A percentile compares a stretch with the other conserved stretches of the same genome.
Evolutionary conservation across 2,113 vertebrate species (phyloP).

Genomic region (Murina feae): DNA sequence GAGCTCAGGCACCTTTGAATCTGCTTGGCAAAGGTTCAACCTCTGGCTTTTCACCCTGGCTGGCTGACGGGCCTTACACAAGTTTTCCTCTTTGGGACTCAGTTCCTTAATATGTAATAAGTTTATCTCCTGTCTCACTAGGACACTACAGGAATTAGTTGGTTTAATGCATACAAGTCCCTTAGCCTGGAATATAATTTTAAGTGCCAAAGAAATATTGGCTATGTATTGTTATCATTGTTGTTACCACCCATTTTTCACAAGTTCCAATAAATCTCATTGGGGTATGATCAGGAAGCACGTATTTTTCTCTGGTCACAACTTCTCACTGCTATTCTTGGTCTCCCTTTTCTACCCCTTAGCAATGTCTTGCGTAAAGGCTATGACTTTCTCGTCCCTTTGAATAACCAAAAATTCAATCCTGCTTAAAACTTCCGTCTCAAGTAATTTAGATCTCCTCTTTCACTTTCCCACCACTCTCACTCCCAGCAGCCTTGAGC

Average conservation of each 20-base stretch:
- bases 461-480: neutral
- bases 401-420: neutral
- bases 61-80: neutral
- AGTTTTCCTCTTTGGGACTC: neutral
- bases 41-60: neutral
- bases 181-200: neutral
- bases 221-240: neutral
- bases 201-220: neutral
- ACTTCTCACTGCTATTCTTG: neutral
- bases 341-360: neutral
- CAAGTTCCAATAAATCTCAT: neutral
- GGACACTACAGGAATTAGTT: neutral
- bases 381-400: neutral
- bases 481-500: neutral
- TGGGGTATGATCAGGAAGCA: neutral
- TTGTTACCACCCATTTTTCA: neutral
- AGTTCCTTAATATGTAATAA: neutral
- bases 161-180: neutral
- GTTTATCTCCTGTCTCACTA: neutral
- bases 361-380: neutral
- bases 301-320: neutral
- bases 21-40: neutral
- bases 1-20: neutral
- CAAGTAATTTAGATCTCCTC: neutral
- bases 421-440: neutral